Percentiles rank a stretch among this genome's conserved stretches.
These are phyloP conservation scores for Chrysodeixis includens DNA, from an alignment of 2,888 invertebrate species.

Conservation along the genomic window DNA sequence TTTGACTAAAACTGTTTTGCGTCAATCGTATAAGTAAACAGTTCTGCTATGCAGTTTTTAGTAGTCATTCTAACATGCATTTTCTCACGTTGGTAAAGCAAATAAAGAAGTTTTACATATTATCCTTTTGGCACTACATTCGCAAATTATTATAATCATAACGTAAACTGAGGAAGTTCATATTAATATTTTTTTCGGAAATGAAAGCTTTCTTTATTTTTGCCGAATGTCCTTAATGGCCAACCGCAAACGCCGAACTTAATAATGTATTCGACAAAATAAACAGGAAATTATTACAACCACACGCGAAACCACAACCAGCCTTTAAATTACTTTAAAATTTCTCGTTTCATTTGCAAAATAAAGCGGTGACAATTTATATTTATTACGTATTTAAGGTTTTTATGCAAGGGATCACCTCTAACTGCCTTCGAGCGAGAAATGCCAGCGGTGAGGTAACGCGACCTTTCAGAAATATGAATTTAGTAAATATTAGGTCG, in stretches of 20 bases:
- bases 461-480: slow-evolving; percentile 59
- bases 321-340: slow-evolving; percentile 28
- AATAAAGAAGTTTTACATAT: neutral
- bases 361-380: slow-evolving; percentile 19
- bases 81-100: neutral
- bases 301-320: slow-evolving; percentile 21
- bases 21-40: neutral
- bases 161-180: neutral
- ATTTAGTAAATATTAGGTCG: slow-evolving; percentile 56
- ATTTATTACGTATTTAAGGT: slow-evolving; percentile 32
- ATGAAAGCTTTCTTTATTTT: neutral
- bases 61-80: neutral
- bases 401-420: slow-evolving; percentile 44
- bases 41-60: neutral
- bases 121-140: neutral
- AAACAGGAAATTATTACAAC: slow-evolving; percentile 29
- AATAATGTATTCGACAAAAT: neutral
- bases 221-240: neutral
- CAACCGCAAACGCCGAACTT: neutral
- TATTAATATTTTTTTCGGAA: neutral
- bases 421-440: slow-evolving; percentile 28
- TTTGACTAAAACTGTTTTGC: neutral
- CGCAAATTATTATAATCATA: neutral
- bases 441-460: slow-evolving; percentile 47
- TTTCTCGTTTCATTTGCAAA: slow-evolving; percentile 23